Base-by-base conservation (phyloP, 1,140 invertebrate species). In the Drosophila orena region DNA sequence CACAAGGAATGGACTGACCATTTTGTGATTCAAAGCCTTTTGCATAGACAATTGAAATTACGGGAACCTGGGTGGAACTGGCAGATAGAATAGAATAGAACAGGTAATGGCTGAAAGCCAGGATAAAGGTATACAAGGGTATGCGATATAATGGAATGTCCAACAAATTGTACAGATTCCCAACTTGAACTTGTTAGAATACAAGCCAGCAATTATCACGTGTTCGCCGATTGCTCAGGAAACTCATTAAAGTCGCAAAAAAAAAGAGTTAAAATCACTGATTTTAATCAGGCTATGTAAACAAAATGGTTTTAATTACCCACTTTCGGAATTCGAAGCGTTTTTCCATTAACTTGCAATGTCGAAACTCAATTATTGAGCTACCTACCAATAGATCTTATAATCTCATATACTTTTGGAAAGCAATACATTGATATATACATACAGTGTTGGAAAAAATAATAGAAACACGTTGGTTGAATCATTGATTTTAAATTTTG, bases 11-110 rank as follows among this genome's bases (percentile, higher is more conserved):
- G 46, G 24, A 43, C 62, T 88, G 75, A 77, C 79, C 83, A 86
- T 86, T 86, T 86, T 75, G 75, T 50, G 71, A 86, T 83, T 83
- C 77, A 83, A 86, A 81, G 65, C 75, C 62, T 58, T 81, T 83
- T 88, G 83, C 83, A 88, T 89, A 83, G 75, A 88, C 83, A 88
- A 88, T 88, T 88, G 83, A 89, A 88, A 88, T 88, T 83, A 83
- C 76, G 43, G n/a, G 22, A 7, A 24, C 10, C n/a, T 10, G 47
- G n/a, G 14, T 35, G 47, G 22, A 12, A n/a, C 24, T 40, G 50
- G 35, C 35, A 50, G 54, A 37, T 61, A 35, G n/a, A 50, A 38
- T 14, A 35, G n/a, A 34, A 34, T 12, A 15, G 22, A 37, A 70
- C 54, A 72, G 69, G 66, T 59, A 71, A 38, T 52, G 38, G 34